Evolutionary conservation across 2,797 vertebrate genomes (phyloP), one percentile per base, ranked within the genome.

Genomic region (Catharus ustulatus): DNA sequence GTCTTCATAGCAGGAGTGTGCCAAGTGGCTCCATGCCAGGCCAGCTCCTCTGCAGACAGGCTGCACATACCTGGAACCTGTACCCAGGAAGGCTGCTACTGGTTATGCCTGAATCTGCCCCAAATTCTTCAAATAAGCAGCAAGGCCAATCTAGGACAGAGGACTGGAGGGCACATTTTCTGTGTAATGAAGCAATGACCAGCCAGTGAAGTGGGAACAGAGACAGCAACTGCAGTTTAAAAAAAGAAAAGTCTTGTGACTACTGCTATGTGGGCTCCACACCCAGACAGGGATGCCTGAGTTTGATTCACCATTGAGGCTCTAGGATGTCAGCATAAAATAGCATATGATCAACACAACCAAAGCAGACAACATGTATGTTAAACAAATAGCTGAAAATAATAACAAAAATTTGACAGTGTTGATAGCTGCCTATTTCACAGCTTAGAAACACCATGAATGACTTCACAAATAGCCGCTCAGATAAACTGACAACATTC

Each of bases 191-290:
- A 68, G 87, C 1, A 2, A 27, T 17, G 24, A 27, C 9, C 68
- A 86, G 90, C 29, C 91, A 66, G 73, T 68, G 87, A 78, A 62
- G 36, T 7, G 64, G 32, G 74, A 79, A 64, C 5, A 11, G 92
- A 94, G 61, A 68, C 32, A 58, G 55, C 96, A 96, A 78, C 94
- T 92, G 94, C 78, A 36, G 69, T 82, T 93, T 87, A 91, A 79
- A 95, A 96, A 91, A 86, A 90, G 92, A 95, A 94, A 82, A 18
- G 40, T 87, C 75, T 91, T 91, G 51, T 86, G 93, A 84, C n/a
- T 36, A 11, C 8, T 40, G 54, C 40, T 30, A 10, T 45, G 29
- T 26, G 45, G 19, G 52, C 72, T 90, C 18, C 68, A 76, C 46
- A 87, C 15, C 23, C 82, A n/a, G 71, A 30, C 7, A 24, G 15